Percentiles rank a stretch among this genome's conserved stretches.
phyloP scores from a whole-genome alignment of 1,140 invertebrate genomes.

The Andrena cerasifolii region DNA sequence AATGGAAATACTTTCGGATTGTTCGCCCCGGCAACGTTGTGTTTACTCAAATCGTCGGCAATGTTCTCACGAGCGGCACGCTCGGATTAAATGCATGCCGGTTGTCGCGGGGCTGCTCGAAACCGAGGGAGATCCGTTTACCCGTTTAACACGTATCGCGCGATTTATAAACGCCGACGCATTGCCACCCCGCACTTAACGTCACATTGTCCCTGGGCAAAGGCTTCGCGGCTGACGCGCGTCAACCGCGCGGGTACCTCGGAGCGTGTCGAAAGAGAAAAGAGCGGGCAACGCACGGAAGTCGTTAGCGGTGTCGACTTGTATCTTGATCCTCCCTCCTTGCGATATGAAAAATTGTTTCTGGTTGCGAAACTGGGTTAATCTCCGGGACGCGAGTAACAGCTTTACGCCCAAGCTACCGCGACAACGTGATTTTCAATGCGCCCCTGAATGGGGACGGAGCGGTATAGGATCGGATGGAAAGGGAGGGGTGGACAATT shows the following conservation, averaged over 20 bases:
- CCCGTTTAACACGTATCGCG: neutral
- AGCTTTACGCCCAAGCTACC: too few relatives aligned
- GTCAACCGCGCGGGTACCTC: neutral
- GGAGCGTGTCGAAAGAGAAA: conserved; percentile 27
- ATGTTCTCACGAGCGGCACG: too few relatives aligned
- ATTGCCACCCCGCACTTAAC: neutral
- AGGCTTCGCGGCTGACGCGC: neutral
- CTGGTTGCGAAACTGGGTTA: conserved; percentile 21
- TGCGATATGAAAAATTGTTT: conserved; percentile 15
- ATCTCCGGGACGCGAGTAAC: neutral
- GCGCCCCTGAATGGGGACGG: too few relatives aligned
- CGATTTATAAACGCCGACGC: neutral
- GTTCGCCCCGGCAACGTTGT: neutral
- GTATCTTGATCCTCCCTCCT: conserved; percentile 37
- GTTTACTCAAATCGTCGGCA: neutral
- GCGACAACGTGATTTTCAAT: too few relatives aligned
- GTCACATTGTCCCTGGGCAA: neutral
- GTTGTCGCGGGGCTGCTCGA: too few relatives aligned
- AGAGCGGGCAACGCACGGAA: conserved; percentile 27
- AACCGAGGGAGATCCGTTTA: neutral
- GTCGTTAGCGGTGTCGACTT: conserved; percentile 31
- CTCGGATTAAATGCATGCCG: neutral
- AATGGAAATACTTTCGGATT: conserved; percentile 29
- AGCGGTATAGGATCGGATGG: too few relatives aligned
- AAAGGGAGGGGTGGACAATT: too few relatives aligned